Base-by-base conservation (phyloP, 1,140 invertebrate species). In the Trypoxylus dichotomus region DNA sequence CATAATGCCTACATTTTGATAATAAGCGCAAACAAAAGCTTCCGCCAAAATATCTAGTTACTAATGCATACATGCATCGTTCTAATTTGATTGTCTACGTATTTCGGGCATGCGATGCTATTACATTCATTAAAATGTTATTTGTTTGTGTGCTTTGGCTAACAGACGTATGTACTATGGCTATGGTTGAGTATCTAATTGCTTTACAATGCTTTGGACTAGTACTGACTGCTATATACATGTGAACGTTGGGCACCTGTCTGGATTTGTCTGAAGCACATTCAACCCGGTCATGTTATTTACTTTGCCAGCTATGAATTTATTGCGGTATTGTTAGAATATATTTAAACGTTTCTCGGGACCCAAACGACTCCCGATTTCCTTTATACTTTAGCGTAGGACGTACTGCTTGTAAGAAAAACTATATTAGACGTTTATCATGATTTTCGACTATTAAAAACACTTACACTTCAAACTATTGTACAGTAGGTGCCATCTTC, bases 291-390 rank as follows among this genome's bases (percentile, higher is more conserved):
- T 68, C 24, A 25, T 29, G 21, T 68, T 68, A 68, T 68, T 68
- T 25, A 68, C 60, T 27, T n/a, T 29, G 60, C 13, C 60, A 0
- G 60, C 21, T 21, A 68, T 68, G 15, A 68, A 68, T 68, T 68
- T 68, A 68, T 68, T 68, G 60, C 15, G 21, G 60, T 24, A 68
- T 68, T 68, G 60, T 68, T 68, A 68, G 60, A 68, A 68, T 24
- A 68, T 68, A 68, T 68, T 27, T 68, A 29, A 29, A 68, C 60
- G 60, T 68, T 68, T 29, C 60, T 68, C 13, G 60, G 21, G 27
- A 68, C 27, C 24, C 27, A 1, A 27, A 27, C 11, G 21, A 27
- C 11, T 15, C 24, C 21, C 7, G 2, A 68, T 21, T 2, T 68
- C 21, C 24, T 68, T 68, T 68, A 24, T 29, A 0, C 32, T 37